These are phyloP conservation scores for Candidula unifasciata DNA, from an alignment of 2,888 invertebrate species.

Conservation along the genomic window DNA sequence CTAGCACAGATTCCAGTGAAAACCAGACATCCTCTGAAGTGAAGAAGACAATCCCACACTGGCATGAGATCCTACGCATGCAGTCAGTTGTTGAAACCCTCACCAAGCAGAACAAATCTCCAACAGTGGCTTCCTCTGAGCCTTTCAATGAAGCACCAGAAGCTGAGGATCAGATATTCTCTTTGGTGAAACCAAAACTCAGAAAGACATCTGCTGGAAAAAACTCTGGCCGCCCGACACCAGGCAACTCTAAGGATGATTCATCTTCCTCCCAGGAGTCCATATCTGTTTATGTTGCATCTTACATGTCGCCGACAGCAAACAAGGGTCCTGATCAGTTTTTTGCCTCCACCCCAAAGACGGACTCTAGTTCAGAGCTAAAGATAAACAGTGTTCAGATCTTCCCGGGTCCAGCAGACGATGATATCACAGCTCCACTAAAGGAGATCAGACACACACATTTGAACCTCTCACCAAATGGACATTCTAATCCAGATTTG, in stretches of 20 bases:
- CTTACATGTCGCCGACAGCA: background rate
- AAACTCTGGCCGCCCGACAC: background rate
- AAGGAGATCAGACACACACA: background rate
- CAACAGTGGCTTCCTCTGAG: background rate
- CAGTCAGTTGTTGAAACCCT: slow-evolving; percentile 12
- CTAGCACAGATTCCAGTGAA: background rate
- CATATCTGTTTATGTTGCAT: slow-evolving; percentile 32
- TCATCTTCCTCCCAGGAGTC: slow-evolving; percentile 39
- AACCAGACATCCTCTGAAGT: background rate
- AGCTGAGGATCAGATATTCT: background rate
- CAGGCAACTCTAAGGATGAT: slow-evolving; percentile 27
- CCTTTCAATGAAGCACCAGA: background rate
- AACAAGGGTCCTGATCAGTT: background rate
- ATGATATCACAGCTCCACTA: background rate
- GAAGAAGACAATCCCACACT: slow-evolving; percentile 26
- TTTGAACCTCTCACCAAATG: background rate
- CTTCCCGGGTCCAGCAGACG: background rate
- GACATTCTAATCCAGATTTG: background rate
- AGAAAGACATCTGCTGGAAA: background rate
- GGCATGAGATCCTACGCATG: slow-evolving; percentile 40
- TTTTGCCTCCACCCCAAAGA: slow-evolving; percentile 16
- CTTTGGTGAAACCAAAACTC: slow-evolving; percentile 26
- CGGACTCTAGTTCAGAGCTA: background rate
- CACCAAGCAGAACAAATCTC: slow-evolving; percentile 4
- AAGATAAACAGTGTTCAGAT: background rate